phyloP scores from a whole-genome alignment of 2,888 invertebrate species.

The Pycnomerus fuliginosus region DNA sequence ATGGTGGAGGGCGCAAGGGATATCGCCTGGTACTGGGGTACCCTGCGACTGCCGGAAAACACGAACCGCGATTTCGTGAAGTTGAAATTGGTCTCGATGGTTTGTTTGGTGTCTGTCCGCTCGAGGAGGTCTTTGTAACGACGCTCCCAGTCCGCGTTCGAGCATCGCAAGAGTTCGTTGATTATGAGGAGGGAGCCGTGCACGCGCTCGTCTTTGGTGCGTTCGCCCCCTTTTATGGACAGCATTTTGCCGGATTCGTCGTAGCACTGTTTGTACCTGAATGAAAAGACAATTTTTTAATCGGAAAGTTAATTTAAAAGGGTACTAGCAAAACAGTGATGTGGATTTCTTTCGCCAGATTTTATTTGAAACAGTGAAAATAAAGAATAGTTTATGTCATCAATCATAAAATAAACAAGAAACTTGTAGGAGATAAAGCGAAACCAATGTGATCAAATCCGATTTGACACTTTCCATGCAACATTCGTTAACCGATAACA shows the following conservation, averaged over 20 bases:
- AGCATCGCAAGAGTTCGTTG: conserved; percentile 90
- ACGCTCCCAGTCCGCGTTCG: conserved; percentile 84
- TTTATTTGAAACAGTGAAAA: no score
- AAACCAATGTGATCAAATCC: no score
- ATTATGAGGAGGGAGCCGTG: conserved; percentile 91
- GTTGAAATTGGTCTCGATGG: conserved; percentile 39
- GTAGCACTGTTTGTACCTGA: conserved; percentile 82
- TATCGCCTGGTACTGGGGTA: conserved; percentile 50
- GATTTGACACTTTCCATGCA: no score
- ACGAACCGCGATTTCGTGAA: conserved; percentile 42
- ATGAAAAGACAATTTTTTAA: conserved; percentile 13
- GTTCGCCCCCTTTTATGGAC: conserved; percentile 71
- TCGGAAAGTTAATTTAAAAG: no score
- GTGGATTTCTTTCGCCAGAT: no score
- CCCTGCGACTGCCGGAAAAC: conserved; percentile 47
- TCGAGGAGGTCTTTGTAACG: conserved; percentile 72
- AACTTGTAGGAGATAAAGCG: no score
- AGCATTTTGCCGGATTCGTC: conserved; percentile 84
- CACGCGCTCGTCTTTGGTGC: conserved; percentile 83
- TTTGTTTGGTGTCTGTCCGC: conserved; percentile 45
- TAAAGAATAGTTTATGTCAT: no score
- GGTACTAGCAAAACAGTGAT: no score
- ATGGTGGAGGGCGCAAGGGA: conserved; percentile 57
- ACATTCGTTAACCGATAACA: no score
- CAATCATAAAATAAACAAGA: no score